A percentile compares a stretch with the other conserved stretches of the same genome.
phyloP scores from a whole-genome alignment of 1,140 invertebrate species.

The Tetranychus urticae region DNA sequence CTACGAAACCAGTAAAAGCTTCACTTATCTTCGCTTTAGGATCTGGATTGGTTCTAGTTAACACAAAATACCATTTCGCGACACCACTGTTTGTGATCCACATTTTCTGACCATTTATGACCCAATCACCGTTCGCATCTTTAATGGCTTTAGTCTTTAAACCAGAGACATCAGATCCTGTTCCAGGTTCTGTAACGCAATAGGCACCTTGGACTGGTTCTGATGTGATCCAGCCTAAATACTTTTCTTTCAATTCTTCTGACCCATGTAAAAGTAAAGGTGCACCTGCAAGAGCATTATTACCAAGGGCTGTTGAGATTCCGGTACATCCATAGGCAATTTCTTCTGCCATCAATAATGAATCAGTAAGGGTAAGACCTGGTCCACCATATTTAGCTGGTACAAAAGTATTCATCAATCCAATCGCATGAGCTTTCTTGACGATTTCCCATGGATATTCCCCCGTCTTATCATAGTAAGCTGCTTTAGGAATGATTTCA shows the following conservation, averaged over 20 bases:
- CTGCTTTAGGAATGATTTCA: constrained; percentile 71
- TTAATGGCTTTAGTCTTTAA: constrained; percentile 72
- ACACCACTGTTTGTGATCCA: constrained; percentile 95
- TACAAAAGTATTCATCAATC: constrained; percentile 64
- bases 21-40: constrained; percentile 70
- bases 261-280: constrained; percentile 62
- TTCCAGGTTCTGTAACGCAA: constrained; percentile 73
- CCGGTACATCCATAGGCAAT: constrained; percentile 29
- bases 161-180: constrained; percentile 68
- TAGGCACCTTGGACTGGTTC: constrained; percentile 73
- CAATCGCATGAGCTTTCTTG: constrained; percentile 73
- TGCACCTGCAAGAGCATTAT: constrained; percentile 36
- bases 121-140: constrained; percentile 74
- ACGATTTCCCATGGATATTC: constrained; percentile 75
- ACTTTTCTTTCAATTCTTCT: constrained; percentile 74
- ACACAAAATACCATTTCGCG: constrained; percentile 85
- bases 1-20: constrained; percentile 87
- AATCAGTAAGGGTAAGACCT: constrained; percentile 21
- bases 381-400: constrained; percentile 31
- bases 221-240: constrained; percentile 54
- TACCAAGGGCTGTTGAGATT: constrained; percentile 26
- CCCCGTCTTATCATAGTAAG: constrained; percentile 64
- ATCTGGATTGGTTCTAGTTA: constrained; percentile 73
- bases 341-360: constrained; percentile 24
- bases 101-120: constrained; percentile 89